phyloP scores from a whole-genome alignment of 1,140 invertebrate genomes.

The Drosophila obscura region DNA sequence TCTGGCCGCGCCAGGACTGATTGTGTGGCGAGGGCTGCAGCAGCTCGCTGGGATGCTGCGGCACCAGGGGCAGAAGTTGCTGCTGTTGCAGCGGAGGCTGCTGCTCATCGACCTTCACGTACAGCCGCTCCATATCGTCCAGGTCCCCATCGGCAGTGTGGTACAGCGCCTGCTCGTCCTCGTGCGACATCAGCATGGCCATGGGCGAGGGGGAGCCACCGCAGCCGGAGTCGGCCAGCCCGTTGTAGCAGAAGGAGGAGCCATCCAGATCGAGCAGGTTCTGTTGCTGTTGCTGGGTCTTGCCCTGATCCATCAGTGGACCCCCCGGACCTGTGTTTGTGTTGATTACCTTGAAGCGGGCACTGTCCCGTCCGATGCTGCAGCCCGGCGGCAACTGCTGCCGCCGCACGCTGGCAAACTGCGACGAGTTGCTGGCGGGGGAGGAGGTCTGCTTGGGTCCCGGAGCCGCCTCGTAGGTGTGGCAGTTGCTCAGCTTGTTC shows the following conservation, averaged over 20 bases:
- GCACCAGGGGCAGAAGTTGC: constrained; percentile 54
- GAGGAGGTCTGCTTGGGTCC: constrained; percentile 41
- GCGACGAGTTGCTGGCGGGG: constrained; percentile 37
- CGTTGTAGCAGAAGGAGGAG: constrained; percentile 79
- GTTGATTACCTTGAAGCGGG: constrained; percentile 70
- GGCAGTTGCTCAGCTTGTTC: constrained; percentile 81
- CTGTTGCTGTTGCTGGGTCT: constrained; percentile 50
- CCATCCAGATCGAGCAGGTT: constrained; percentile 75
- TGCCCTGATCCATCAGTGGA: constrained; percentile 41
- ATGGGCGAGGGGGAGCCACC: constrained; percentile 79
- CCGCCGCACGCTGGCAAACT: constrained; percentile 61
- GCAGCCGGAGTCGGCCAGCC: constrained; percentile 77
- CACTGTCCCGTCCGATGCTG: constrained; percentile 73
- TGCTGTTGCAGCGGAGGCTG: constrained; percentile 66
- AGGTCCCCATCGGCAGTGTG: constrained; percentile 78
- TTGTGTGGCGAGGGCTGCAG: constrained; percentile 21
- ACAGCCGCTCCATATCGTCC: constrained; percentile 78
- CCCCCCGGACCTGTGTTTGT: not conserved
- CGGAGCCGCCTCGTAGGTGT: constrained; percentile 76
- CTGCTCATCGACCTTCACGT: constrained; percentile 78
- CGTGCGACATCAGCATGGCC: constrained; percentile 82
- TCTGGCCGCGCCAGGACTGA: constrained; percentile 67
- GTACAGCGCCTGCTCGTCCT: constrained; percentile 77
- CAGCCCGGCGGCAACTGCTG: constrained; percentile 65
- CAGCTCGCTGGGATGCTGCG: constrained; percentile 37